These are phyloP conservation scores for Bubo scandiacus DNA, from an alignment of 2,113 vertebrate species.

Conservation along the genomic window DNA sequence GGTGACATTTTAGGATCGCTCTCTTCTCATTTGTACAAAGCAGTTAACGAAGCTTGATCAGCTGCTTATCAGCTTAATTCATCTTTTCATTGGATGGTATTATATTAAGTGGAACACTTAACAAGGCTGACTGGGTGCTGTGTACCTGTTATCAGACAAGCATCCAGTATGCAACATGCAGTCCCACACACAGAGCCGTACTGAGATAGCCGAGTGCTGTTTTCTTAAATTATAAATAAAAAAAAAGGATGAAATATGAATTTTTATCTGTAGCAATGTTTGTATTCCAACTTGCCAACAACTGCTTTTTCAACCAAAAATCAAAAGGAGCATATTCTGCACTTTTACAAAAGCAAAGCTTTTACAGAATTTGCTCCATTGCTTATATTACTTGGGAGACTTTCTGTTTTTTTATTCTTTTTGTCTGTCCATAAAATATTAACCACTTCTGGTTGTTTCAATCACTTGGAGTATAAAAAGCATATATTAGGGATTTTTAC, in stretches of 20 bases:
- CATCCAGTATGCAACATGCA: neutral
- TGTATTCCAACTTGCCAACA: neutral
- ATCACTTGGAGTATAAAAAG: neutral
- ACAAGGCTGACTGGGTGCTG: neutral
- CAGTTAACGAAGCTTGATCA: neutral
- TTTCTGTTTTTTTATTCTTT: neutral
- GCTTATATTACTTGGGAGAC: neutral
- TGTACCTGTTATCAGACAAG: neutral
- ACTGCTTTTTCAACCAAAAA: neutral
- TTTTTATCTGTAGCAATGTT: neutral
- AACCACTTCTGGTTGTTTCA: neutral
- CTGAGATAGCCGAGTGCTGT: neutral
- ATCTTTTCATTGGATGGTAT: neutral
- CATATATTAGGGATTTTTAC: neutral
- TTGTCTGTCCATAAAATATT: neutral
- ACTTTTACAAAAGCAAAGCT: neutral
- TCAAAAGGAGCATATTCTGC: neutral
- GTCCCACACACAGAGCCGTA: neutral
- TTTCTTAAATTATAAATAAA: neutral
- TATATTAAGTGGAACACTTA: neutral
- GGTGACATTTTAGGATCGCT: neutral
- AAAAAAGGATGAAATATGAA: neutral
- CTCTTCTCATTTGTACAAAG: neutral
- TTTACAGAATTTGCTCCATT: neutral
- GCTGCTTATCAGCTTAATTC: neutral